A percentile compares a stretch with the other conserved stretches of the same genome.
Conservation (phyloP, 2,113 vertebrate species). For the Polyodon spathula region DNA sequence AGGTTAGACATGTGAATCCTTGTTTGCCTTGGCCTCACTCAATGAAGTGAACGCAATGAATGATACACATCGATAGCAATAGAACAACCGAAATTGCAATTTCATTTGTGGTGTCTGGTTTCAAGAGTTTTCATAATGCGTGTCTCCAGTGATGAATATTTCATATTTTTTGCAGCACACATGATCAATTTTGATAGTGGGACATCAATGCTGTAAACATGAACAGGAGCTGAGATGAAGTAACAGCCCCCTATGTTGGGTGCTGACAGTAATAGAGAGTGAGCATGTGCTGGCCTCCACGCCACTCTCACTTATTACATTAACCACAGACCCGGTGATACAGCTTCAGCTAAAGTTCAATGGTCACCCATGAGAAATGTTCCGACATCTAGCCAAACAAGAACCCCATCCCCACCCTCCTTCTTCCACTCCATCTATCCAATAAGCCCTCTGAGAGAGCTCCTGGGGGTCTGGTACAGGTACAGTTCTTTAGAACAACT, state of each 20-base stretch:
- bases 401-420: slow-evolving; percentile 23
- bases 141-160: neutral
- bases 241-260: slow-evolving; percentile 44
- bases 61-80: neutral
- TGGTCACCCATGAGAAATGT: slow-evolving; percentile 66
- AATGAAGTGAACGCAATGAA: too few relatives aligned
- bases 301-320: slow-evolving; percentile 56
- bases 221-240: slow-evolving; percentile 70
- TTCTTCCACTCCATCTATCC: slow-evolving; percentile 30
- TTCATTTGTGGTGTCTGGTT: too few relatives aligned
- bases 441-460: slow-evolving; percentile 50
- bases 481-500: slow-evolving; percentile 39
- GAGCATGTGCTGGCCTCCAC: slow-evolving; percentile 59
- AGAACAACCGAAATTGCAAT: too few relatives aligned
- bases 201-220: slow-evolving; percentile 69
- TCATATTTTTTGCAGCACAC: too few relatives aligned
- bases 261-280: slow-evolving; percentile 54
- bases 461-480: slow-evolving; percentile 47
- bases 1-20: too few relatives aligned
- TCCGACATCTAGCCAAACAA: slow-evolving; percentile 52
- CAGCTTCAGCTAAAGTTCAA: slow-evolving; percentile 49
- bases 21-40: too few relatives aligned
- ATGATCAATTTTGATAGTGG: slow-evolving; percentile 55
- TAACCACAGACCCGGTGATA: slow-evolving; percentile 44
- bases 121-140: too few relatives aligned